These are phyloP conservation scores for Himantopus leucocephalus DNA, from an alignment of 2,113 vertebrate species.

Conservation along the genomic window DNA sequence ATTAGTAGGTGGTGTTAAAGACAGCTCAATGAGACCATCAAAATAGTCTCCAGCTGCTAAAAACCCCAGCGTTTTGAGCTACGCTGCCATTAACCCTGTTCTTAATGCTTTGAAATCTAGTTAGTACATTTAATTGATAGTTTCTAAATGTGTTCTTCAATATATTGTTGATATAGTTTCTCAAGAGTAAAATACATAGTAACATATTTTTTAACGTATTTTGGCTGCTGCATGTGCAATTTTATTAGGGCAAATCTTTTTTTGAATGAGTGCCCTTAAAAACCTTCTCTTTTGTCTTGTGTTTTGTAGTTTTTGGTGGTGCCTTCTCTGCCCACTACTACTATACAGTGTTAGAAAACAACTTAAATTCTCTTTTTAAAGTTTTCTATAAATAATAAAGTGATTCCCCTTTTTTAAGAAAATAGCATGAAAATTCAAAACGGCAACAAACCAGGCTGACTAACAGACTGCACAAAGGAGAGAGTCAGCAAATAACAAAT, in stretches of 20 bases:
- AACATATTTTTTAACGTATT: background rate
- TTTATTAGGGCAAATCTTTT: background rate
- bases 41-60: background rate
- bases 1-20: background rate
- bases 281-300: background rate
- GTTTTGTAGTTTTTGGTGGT: background rate
- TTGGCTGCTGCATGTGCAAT: background rate
- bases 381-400: background rate
- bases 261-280: background rate
- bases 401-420: background rate
- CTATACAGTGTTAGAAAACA: background rate
- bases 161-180: background rate
- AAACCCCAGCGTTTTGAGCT: background rate
- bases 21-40: background rate
- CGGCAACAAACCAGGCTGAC: background rate
- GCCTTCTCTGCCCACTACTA: background rate
- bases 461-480: background rate
- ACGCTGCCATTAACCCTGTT: background rate
- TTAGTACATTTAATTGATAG: background rate
- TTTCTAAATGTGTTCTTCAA: background rate
- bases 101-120: background rate
- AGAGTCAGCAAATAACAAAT: background rate
- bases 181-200: background rate
- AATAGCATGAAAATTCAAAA: background rate
- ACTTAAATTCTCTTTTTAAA: background rate